phyloP scores from a whole-genome alignment of 2,888 invertebrate species.

The Molanna angustata region DNA sequence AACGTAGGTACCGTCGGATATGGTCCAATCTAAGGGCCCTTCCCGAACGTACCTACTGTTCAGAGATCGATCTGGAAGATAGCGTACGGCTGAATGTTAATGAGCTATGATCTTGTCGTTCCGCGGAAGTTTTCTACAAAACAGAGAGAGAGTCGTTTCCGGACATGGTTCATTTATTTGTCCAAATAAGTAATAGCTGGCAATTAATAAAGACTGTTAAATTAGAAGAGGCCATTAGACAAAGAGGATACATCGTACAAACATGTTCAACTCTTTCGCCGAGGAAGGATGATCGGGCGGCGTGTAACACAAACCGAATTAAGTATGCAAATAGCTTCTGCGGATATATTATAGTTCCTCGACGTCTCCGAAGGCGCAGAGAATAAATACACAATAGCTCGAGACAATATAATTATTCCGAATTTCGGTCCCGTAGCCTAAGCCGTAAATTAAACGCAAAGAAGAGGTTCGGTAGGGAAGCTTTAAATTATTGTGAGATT shows the following conservation, averaged over 20 bases:
- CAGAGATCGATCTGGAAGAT: conserved; percentile 10
- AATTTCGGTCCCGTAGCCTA: conserved; percentile 29
- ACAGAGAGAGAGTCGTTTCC: background rate
- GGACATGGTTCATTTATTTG: background rate
- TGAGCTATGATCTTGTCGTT: conserved; percentile 9
- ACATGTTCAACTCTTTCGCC: conserved; percentile 18
- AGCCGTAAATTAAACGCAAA: conserved; percentile 33
- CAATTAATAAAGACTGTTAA: conserved; percentile 9
- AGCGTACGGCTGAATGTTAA: background rate
- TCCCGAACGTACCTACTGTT: too few species aligned
- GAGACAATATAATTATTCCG: conserved; percentile 33
- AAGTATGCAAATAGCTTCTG: conserved; percentile 31
- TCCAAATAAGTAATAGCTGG: conserved; percentile 6
- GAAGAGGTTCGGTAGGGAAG: conserved; percentile 31
- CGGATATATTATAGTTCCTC: conserved; percentile 8
- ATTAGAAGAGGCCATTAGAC: conserved; percentile 13
- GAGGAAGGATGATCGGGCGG: conserved; percentile 14
- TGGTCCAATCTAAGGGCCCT: too few species aligned
- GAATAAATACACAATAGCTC: conserved; percentile 30
- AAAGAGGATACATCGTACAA: conserved; percentile 8
- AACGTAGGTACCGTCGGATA: conserved; percentile 20
- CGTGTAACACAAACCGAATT: conserved; percentile 25
- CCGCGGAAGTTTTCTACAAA: too few species aligned
- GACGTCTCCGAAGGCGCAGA: conserved; percentile 17
- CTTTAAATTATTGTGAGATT: conserved; percentile 33